Evolutionary conservation across 2,113 vertebrate species (phyloP), one percentile per base, ranked within the genome.

Genomic region (Merops nubicus): DNA sequence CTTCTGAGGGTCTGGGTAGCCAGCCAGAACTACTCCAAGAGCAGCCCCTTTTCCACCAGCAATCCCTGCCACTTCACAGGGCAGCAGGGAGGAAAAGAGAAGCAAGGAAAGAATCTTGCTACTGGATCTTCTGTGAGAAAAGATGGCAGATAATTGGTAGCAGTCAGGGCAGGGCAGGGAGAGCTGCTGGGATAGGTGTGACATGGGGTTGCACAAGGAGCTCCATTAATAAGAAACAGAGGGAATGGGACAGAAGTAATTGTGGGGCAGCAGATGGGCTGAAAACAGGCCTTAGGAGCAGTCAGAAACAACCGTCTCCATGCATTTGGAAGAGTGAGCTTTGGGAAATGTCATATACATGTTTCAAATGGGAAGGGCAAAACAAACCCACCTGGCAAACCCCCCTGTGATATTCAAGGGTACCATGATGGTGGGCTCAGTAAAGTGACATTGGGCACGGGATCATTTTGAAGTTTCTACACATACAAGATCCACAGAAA

Each of bases 181-280:
- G 80, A 78, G 60, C 85, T 89, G 64, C 72, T 80, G 75, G 85
- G 78, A 15, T 25, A 64, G 75, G 75, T n/a, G 57, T 73, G 79
- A 90, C 22, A 3, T 22, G 62, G 29, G 45, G 42, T 95, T 92
- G 85, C 94, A 70, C 88, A 91, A 96, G 75, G 78, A 80, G 67
- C 31, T 31, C 62, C 62, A 40, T 31, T 53, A 93, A 15, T 5
- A 22, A 75, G 81, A 85, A 93, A 59, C 65, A 88, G 51, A 72
- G 63, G 48, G 48, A 91, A 92, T 69, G n/a, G 88, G 88, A 18
- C 67, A 88, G 62, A 51, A 73, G 5, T 57, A 83, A 92, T 77
- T 89, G 77, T 3, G 5, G 31, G 31, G 64, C 31, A 90, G 82
- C 53, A 65, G 75, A 34, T 31, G 51, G 57, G 28, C 40, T 83